Conservation (phyloP, 1,140 invertebrate species). For the Neodiprion virginianus region DNA sequence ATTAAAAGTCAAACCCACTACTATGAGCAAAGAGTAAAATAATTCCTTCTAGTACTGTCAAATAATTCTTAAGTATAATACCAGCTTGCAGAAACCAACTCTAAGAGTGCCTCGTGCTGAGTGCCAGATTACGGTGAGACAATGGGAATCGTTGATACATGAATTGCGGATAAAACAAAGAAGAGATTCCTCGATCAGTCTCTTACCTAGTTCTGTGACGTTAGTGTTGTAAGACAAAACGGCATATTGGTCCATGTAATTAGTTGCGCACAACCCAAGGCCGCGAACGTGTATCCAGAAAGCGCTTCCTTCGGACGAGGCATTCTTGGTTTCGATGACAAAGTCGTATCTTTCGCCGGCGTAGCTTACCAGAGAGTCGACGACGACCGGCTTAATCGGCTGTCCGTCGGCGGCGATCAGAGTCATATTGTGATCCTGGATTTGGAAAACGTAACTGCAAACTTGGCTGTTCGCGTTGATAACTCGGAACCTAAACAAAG, state of each 20-base stretch:
- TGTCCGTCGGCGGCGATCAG: slow-evolving; percentile 64
- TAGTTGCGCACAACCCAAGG: slow-evolving; percentile 53
- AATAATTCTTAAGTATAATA: too few species aligned
- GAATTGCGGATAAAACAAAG: too few species aligned
- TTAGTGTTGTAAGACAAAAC: background rate
- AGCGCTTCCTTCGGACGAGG: slow-evolving; percentile 43
- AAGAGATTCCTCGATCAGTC: too few species aligned
- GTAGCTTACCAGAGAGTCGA: slow-evolving; percentile 38
- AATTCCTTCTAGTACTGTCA: too few species aligned
- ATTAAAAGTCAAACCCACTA: background rate
- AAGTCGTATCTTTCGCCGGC: slow-evolving; percentile 69
- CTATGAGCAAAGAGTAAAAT: too few species aligned
- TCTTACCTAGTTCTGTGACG: background rate
- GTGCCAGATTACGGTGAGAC: too few species aligned
- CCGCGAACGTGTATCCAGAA: slow-evolving; percentile 65
- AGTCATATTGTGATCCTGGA: slow-evolving; percentile 63
- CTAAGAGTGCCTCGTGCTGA: too few species aligned
- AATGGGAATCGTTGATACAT: too few species aligned
- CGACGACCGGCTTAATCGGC: slow-evolving; percentile 50
- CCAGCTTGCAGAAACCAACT: too few species aligned
- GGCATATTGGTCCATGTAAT: slow-evolving; percentile 24
- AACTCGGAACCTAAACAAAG: slow-evolving; percentile 64
- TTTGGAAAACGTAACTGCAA: slow-evolving; percentile 64
- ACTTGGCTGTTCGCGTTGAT: slow-evolving; percentile 65
- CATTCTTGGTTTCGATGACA: slow-evolving; percentile 56